Evolutionary conservation across 2,797 vertebrate species (phyloP).

Genomic region (Ceyx erithaca): DNA sequence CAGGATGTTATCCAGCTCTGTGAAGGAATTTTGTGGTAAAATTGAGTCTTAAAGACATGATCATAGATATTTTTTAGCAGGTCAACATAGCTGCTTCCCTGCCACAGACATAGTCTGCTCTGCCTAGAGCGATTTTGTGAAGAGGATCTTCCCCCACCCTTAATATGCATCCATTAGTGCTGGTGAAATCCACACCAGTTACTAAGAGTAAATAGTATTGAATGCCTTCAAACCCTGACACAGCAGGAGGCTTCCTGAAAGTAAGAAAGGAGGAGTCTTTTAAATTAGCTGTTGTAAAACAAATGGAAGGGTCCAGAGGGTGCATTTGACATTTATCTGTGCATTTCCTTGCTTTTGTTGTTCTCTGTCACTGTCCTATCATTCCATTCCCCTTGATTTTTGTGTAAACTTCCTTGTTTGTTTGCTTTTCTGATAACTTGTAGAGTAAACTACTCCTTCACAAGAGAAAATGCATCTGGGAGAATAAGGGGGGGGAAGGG

Average conservation of each 20-base stretch:
- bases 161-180: constrained; percentile 9
- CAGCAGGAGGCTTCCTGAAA: constrained; percentile 29
- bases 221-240: constrained; percentile 42
- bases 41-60: neutral
- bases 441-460: constrained; percentile 42
- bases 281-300: constrained; percentile 61
- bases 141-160: neutral
- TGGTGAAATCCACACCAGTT: constrained; percentile 46
- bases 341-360: constrained; percentile 67
- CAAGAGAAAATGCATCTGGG: constrained; percentile 39
- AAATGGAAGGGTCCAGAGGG: constrained; percentile 57
- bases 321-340: constrained; percentile 65
- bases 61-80: neutral
- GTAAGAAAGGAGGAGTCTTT: constrained; percentile 42
- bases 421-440: constrained; percentile 74
- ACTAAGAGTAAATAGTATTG: constrained; percentile 36
- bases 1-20: neutral
- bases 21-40: neutral
- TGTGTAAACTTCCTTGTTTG: constrained; percentile 76
- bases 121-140: neutral
- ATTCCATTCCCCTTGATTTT: constrained; percentile 66
- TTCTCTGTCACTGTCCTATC: constrained; percentile 65
- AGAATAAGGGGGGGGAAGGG: neutral
- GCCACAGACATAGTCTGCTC: neutral
- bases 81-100: neutral